Conservation (phyloP, 2,888 invertebrate genomes). For the Sphecodes monilicornis region DNA sequence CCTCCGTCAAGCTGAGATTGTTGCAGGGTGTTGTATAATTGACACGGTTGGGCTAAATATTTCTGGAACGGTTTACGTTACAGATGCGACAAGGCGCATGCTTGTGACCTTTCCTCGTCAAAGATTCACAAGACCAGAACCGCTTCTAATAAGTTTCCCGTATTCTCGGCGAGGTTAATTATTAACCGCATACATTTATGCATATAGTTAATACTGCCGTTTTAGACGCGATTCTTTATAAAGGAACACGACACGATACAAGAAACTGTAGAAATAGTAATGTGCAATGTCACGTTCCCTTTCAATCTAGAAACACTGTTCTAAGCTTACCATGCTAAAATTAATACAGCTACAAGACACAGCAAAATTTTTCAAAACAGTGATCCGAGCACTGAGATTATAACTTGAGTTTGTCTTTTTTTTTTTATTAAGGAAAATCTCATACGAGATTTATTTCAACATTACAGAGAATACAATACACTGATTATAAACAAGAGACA, state of each 20-base stretch:
- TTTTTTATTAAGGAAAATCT: no score
- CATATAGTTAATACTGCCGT: constrained; percentile 46
- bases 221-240: constrained; percentile 5
- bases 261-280: neutral
- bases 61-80: neutral
- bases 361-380: neutral
- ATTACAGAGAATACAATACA: no score
- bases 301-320: neutral
- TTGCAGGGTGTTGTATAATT: neutral
- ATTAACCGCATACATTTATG: constrained; percentile 54
- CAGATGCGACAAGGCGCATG: neutral
- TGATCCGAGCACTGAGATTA: neutral
- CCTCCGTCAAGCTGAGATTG: neutral
- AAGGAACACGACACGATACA: constrained; percentile 2
- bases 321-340: neutral
- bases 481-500: no score
- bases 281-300: neutral
- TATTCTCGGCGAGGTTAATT: constrained; percentile 57
- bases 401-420: no score
- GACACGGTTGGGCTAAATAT: constrained; percentile 12
- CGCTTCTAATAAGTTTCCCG: constrained; percentile 62
- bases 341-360: neutral
- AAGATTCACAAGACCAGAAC: neutral
- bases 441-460: no score
- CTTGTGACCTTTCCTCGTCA: neutral